Percentiles rank a stretch among this genome's conserved stretches.
Conservation (phyloP, 1,140 invertebrate genomes). For the Neodiprion virginianus region DNA sequence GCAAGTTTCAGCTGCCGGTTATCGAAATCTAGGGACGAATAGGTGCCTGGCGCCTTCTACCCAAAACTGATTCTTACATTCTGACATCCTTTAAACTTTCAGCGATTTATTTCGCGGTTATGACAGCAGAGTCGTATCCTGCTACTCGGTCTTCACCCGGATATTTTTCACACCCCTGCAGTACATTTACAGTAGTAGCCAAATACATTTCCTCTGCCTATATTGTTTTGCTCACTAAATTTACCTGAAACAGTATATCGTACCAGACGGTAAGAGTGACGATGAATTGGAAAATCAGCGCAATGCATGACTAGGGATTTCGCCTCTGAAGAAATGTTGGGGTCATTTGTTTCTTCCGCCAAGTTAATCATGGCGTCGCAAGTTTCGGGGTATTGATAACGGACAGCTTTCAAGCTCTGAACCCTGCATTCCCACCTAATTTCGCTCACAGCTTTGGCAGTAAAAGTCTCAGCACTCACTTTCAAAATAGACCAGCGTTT, state of each 20-base stretch:
- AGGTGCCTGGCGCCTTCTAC: too few species aligned
- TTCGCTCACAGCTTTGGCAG: slow-evolving; percentile 41
- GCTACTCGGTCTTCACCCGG: slow-evolving; percentile 43
- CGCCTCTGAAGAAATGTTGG: slow-evolving; percentile 41
- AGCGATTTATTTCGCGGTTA: not conserved
- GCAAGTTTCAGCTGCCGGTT: too few species aligned
- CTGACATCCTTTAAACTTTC: not conserved
- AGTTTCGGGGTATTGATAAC: slow-evolving; percentile 24
- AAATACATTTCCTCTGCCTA: slow-evolving; percentile 37
- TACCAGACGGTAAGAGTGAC: slow-evolving; percentile 43
- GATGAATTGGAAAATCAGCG: slow-evolving; percentile 33
- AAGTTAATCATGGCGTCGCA: slow-evolving; percentile 31
- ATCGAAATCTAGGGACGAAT: too few species aligned
- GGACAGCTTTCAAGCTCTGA: slow-evolving; percentile 28
- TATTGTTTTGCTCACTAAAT: slow-evolving; percentile 44
- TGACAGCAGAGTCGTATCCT: slow-evolving; percentile 31
- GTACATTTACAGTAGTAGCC: slow-evolving; percentile 39
- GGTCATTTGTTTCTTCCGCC: slow-evolving; percentile 36
- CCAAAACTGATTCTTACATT: too few species aligned
- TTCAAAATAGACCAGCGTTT: slow-evolving; percentile 39
- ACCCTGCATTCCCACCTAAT: slow-evolving; percentile 45
- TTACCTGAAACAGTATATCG: slow-evolving; percentile 38
- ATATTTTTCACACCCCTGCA: slow-evolving; percentile 34
- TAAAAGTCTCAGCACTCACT: slow-evolving; percentile 36
- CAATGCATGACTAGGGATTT: slow-evolving; percentile 25